Percentiles rank a stretch among this genome's conserved stretches.
Evolutionary conservation across 2,888 invertebrate genomes (phyloP).

Genomic region (Apamea sordens): DNA sequence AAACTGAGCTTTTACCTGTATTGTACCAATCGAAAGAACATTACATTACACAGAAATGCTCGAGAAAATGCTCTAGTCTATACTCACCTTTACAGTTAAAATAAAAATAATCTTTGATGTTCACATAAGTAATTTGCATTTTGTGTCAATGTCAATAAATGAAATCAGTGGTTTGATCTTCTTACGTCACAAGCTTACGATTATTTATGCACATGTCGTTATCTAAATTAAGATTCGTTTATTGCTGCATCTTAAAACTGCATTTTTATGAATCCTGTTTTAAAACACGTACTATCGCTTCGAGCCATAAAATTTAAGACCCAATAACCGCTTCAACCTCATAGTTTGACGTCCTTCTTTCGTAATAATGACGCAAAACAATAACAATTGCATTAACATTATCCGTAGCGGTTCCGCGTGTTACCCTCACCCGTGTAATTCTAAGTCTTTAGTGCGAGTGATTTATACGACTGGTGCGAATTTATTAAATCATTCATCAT

Average conservation of each 20-base stretch:
- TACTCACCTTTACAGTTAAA: no score
- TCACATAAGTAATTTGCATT: background rate
- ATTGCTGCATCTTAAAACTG: slow-evolving; percentile 38
- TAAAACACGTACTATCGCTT: slow-evolving; percentile 14
- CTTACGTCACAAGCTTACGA: slow-evolving; percentile 12
- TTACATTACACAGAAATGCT: no score
- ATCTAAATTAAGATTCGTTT: slow-evolving; percentile 37
- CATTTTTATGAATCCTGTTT: slow-evolving; percentile 19
- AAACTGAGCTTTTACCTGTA: no score
- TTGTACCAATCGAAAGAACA: no score
- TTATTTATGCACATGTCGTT: background rate
- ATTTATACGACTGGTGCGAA: slow-evolving; percentile 73
- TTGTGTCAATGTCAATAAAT: background rate
- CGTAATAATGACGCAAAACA: slow-evolving; percentile 30
- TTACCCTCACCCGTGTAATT: slow-evolving; percentile 55
- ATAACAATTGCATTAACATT: slow-evolving; percentile 20
- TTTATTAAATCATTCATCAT: slow-evolving; percentile 80
- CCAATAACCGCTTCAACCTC: slow-evolving; percentile 16
- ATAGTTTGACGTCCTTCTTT: slow-evolving; percentile 33
- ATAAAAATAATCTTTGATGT: background rate
- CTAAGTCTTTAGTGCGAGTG: slow-evolving; percentile 64
- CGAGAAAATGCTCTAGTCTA: no score
- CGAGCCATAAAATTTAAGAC: slow-evolving; percentile 3
- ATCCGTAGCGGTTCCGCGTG: slow-evolving; percentile 33
- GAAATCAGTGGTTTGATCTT: background rate